phyloP scores from a whole-genome alignment of 2,888 invertebrate species.

The Pammene fasciana region DNA sequence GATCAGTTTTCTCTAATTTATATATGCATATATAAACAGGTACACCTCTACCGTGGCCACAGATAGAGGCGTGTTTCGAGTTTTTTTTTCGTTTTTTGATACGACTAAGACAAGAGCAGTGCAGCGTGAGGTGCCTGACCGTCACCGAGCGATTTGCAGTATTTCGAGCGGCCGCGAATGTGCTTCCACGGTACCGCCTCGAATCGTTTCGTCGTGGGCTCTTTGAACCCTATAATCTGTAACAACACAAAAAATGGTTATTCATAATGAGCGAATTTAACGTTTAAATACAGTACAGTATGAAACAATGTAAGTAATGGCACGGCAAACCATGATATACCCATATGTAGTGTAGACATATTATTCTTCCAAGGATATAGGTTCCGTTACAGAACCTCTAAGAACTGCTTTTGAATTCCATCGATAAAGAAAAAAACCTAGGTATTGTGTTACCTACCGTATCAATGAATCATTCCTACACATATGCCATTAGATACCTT shows the following conservation, averaged over 20 bases:
- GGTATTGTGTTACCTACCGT: background rate
- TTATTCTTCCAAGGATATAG: too few species aligned
- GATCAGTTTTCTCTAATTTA: constrained; percentile 76
- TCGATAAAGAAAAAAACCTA: too few species aligned
- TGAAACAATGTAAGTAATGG: too few species aligned
- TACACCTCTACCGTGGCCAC: constrained; percentile 77
- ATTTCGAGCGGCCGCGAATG: constrained; percentile 68
- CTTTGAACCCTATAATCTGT: constrained; percentile 70
- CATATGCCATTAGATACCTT: background rate
- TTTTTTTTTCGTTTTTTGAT: constrained; percentile 63
- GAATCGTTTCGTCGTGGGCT: constrained; percentile 79
- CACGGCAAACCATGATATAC: too few species aligned
- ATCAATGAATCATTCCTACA: background rate
- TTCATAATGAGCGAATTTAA: too few species aligned
- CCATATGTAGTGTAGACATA: too few species aligned
- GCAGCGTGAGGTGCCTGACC: constrained; percentile 73
- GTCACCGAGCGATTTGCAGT: constrained; percentile 76
- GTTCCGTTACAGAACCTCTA: too few species aligned
- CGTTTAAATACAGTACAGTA: too few species aligned
- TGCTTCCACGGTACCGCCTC: constrained; percentile 65
- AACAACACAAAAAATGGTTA: constrained; percentile 57
- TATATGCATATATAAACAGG: constrained; percentile 79
- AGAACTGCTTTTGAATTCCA: too few species aligned
- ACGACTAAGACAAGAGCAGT: constrained; percentile 75
- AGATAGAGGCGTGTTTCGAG: constrained; percentile 74